A percentile compares a stretch with the other conserved stretches of the same genome.
Evolutionary conservation across 2,888 invertebrate genomes (phyloP).

Genomic region (Ferrisia virgata): DNA sequence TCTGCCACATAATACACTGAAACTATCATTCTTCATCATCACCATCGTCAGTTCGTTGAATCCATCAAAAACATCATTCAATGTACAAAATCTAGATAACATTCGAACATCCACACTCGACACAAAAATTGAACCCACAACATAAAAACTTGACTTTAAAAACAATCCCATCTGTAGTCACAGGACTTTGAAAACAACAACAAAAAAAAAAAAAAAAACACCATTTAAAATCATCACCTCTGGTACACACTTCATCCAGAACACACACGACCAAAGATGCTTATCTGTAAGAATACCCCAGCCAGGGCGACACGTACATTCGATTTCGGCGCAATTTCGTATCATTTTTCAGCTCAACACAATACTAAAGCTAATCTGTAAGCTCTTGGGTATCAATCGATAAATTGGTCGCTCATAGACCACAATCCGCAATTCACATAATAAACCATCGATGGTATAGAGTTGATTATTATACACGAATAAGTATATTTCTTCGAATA

Average conservation of each 20-base stretch:
- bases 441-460: neutral
- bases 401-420: neutral
- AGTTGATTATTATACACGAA: too few relatives aligned
- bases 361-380: too few relatives aligned
- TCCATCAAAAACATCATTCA: too few relatives aligned
- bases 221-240: neutral
- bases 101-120: too few relatives aligned
- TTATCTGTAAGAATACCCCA: neutral
- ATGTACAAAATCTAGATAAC: too few relatives aligned
- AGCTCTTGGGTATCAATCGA: too few relatives aligned
- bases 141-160: too few relatives aligned
- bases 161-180: neutral
- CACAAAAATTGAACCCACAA: too few relatives aligned
- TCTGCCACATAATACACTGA: too few relatives aligned
- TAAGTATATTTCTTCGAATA: neutral
- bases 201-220: neutral
- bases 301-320: neutral
- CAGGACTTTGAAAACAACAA: neutral
- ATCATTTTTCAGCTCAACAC: neutral
- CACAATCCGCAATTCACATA: neutral
- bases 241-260: neutral
- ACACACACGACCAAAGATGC: neutral
- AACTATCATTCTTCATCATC: too few relatives aligned
- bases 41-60: too few relatives aligned
- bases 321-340: neutral